Percentiles rank a stretch among this genome's conserved stretches.
These are phyloP conservation scores for Tigriopus japonicus DNA, from an alignment of 1,140 invertebrate species.

Conservation along the genomic window DNA sequence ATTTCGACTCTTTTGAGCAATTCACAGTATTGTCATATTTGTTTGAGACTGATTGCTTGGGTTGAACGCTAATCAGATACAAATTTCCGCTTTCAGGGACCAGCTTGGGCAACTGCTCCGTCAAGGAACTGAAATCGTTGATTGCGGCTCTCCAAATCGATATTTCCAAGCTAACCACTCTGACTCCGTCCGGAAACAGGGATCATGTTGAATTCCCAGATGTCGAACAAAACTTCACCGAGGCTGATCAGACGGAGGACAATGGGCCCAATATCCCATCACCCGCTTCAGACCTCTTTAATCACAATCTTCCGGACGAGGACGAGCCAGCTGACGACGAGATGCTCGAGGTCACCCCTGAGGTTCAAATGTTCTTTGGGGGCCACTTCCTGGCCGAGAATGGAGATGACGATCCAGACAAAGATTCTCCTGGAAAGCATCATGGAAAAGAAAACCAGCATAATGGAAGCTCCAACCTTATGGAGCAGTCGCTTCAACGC, in stretches of 20 bases:
- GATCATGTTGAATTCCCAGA: no score
- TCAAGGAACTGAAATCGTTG: neutral
- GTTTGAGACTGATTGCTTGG: no score
- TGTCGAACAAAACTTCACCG: no score
- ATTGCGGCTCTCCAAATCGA: constrained; percentile 1
- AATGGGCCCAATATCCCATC: neutral
- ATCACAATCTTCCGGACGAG: neutral
- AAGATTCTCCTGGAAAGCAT: neutral
- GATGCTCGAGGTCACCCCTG: constrained; percentile 2
- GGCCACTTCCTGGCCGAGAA: constrained; percentile 2
- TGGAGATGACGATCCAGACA: neutral
- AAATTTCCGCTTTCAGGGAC: neutral
- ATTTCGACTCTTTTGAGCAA: no score
- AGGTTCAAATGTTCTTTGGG: neutral
- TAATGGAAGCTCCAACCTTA: no score
- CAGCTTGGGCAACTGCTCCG: constrained; percentile 1
- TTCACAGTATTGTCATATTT: neutral
- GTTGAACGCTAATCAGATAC: no score
- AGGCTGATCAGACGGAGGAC: no score
- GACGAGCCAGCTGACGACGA: neutral
- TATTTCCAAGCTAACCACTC: neutral
- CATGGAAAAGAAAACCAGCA: no score
- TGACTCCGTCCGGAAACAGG: neutral
- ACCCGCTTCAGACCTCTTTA: neutral
- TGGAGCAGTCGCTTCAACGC: no score